These are phyloP conservation scores for Diplolepis rosae DNA, from an alignment of 2,888 invertebrate genomes.

Conservation along the genomic window DNA sequence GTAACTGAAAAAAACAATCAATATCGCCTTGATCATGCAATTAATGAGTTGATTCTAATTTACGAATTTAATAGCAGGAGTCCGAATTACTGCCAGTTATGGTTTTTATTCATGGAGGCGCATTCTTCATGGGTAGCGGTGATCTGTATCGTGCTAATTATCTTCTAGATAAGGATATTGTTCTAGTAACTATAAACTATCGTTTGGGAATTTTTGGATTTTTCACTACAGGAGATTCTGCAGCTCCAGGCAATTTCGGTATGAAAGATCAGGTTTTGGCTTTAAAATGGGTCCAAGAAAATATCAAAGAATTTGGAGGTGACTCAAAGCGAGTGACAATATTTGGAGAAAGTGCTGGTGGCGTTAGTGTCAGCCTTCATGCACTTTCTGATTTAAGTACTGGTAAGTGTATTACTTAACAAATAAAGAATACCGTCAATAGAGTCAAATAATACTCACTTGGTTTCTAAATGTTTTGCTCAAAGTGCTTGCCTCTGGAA, in stretches of 20 bases:
- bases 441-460: too few species aligned
- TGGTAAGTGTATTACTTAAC: neutral
- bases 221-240: conserved; percentile 47
- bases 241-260: conserved; percentile 44
- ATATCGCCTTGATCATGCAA: too few species aligned
- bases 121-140: neutral
- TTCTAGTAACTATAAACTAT: conserved; percentile 6
- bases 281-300: conserved; percentile 36
- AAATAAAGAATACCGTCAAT: neutral
- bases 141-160: neutral
- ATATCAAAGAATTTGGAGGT: conserved; percentile 40
- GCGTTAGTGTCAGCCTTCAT: conserved; percentile 37
- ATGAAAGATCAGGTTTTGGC: conserved; percentile 45
- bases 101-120: neutral
- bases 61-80: neutral
- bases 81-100: neutral
- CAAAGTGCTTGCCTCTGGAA: too few species aligned
- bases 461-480: too few species aligned
- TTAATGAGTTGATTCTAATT: too few species aligned
- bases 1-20: too few species aligned
- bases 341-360: conserved; percentile 44
- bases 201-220: conserved; percentile 6
- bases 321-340: conserved; percentile 41
- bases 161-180: neutral
- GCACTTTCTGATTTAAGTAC: conserved; percentile 30